Conservation (phyloP, 2,797 vertebrate genomes). For the Kryptolebias ocellatus region DNA sequence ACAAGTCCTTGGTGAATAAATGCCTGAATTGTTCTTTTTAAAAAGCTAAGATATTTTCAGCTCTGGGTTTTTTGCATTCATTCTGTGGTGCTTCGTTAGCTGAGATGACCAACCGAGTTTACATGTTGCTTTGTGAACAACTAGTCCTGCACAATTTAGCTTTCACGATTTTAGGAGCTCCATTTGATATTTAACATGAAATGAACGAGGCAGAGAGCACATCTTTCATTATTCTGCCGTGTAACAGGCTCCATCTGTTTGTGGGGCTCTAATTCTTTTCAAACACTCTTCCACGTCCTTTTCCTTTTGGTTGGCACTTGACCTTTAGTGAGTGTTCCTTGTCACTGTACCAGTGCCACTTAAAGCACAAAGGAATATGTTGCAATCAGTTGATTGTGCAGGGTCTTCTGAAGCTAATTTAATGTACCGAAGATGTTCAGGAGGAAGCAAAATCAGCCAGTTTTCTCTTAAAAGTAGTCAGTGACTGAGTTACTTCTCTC, state of each 20-base stretch:
- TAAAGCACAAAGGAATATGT: constrained; percentile 29
- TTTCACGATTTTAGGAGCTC: not conserved
- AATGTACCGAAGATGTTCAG: constrained; percentile 30
- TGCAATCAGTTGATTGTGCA: constrained; percentile 77
- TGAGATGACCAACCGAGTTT: too few relatives aligned
- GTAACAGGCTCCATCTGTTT: not conserved
- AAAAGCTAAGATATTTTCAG: not conserved
- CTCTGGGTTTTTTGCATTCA: not conserved
- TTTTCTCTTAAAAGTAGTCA: too few relatives aligned
- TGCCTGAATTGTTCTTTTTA: not conserved
- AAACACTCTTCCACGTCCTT: constrained; percentile 5
- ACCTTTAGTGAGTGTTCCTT: constrained; percentile 52
- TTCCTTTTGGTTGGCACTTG: constrained; percentile 45
- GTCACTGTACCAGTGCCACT: constrained; percentile 41
- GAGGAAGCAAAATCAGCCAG: constrained; percentile 22
- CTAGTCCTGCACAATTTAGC: not conserved
- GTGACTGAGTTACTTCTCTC: too few relatives aligned
- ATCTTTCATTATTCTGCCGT: not conserved
- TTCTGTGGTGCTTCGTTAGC: too few relatives aligned
- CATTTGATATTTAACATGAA: not conserved
- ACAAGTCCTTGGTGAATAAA: not conserved
- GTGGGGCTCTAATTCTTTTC: constrained; percentile 4
- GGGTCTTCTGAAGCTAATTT: constrained; percentile 51
- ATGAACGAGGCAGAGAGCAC: not conserved
- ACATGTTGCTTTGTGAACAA: too few relatives aligned